Base-by-base conservation (phyloP, 1,140 invertebrate genomes). In the Penaeus chinensis region DNA sequence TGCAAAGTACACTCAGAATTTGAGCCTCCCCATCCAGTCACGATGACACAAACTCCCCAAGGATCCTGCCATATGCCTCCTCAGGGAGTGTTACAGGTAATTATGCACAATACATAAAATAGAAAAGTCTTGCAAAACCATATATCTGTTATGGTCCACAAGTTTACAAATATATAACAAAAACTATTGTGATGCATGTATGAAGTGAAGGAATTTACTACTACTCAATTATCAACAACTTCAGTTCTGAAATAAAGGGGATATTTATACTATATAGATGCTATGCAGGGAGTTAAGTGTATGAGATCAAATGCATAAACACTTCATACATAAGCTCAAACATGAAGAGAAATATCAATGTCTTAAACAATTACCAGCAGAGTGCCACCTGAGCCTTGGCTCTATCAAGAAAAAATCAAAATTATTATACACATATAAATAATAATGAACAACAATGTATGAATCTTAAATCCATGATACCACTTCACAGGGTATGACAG, bases 321-420 rank as follows among this genome's bases (percentile, higher is more conserved):
- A 82, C 80, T 82, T 82, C 80, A 82, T 82, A 82, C 80, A 82
- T 82, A 65, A 82, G 80, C 80, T 82, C 80, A 65, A 65, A 82
- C 80, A 82, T 82, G 80, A 42, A 69, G 63, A 66, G 63, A 82
- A 82, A 60, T 20, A 79, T 79, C 47, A 82, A 32, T 63, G 80
- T 82, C 80, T 80, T 82, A 65, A 77, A 77, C 76, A 69, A 82
- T 82, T 66, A 66, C 47, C 66, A 24, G 42, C 65, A 65, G 42
- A 66, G 80, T 66, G 80, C 80, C 80, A 82, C 80, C 66, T 62
- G 24, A 82, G 80, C 80, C 79, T 65, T 82, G 80, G 62, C 24
- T 66, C 27, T 19, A 66, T n/a, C 20, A 47, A 66, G 65, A 69
- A 82, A 82, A 74, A 74, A 32, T 74, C 27, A 27, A 71, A 32